These are phyloP conservation scores for Lepetodrilus schrolli DNA, from an alignment of 2,888 invertebrate species.

Conservation along the genomic window DNA sequence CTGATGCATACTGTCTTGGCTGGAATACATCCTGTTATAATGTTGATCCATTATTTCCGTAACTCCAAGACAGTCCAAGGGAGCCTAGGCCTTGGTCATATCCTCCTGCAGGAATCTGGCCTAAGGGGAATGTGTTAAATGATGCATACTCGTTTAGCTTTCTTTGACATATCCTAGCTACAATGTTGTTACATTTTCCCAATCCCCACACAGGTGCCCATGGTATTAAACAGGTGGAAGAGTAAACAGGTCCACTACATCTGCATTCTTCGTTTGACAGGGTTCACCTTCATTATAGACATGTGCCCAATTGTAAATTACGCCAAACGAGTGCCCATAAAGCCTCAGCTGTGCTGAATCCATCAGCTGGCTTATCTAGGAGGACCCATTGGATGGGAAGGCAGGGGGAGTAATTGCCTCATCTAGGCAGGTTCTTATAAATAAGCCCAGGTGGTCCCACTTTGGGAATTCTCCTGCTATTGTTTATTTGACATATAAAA, in stretches of 20 bases:
- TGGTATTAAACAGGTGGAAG: slow-evolving; percentile 12
- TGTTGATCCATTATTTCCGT: too few species aligned
- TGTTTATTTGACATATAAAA: not conserved
- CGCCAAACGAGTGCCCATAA: slow-evolving; percentile 16
- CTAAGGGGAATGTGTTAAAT: too few species aligned
- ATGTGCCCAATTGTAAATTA: slow-evolving; percentile 26
- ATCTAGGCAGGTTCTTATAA: slow-evolving; percentile 1
- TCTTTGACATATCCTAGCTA: too few species aligned
- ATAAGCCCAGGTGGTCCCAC: slow-evolving; percentile 11
- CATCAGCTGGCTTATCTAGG: slow-evolving; percentile 2
- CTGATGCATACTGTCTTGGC: too few species aligned
- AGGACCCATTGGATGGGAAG: too few species aligned
- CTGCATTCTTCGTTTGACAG: slow-evolving; percentile 7
- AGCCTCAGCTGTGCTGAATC: not conserved
- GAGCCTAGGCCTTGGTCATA: too few species aligned
- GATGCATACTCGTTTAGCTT: too few species aligned
- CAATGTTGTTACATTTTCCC: too few species aligned
- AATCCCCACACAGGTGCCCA: not conserved
- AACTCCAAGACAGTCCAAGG: too few species aligned
- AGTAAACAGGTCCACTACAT: not conserved
- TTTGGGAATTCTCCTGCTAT: not conserved
- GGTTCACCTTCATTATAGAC: not conserved
- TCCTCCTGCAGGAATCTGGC: too few species aligned
- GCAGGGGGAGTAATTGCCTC: not conserved
- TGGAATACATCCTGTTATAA: too few species aligned